Percentiles rank a stretch among this genome's conserved stretches.
These are phyloP conservation scores for Triplophysa dalaica DNA, from an alignment of 2,113 vertebrate genomes.

Conservation along the genomic window DNA sequence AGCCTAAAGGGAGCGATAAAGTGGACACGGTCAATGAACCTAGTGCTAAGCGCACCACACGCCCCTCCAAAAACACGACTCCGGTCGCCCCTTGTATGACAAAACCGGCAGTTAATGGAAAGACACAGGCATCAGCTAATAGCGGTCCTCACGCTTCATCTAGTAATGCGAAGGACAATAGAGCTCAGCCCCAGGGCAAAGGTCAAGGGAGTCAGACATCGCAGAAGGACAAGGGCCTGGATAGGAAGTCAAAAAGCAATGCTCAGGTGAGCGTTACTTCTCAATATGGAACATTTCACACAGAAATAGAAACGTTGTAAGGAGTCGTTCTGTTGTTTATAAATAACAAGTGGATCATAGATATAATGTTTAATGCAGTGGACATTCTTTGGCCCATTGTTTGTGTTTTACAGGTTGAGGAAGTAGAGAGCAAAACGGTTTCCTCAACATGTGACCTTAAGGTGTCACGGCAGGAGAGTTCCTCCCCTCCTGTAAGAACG, in stretches of 20 bases:
- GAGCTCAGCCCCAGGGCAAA: constrained; percentile 29
- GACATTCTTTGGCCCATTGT: not conserved
- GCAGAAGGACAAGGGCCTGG: constrained; percentile 26
- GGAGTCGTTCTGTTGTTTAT: too few relatives aligned
- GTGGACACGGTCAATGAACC: constrained; percentile 68
- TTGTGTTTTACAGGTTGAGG: constrained; percentile 42
- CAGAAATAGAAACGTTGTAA: too few relatives aligned
- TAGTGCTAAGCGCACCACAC: constrained; percentile 63
- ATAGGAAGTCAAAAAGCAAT: constrained; percentile 39
- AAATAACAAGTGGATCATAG: too few relatives aligned
- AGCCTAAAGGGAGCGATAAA: constrained; percentile 26
- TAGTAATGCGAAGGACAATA: constrained; percentile 49
- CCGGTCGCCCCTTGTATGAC: constrained; percentile 12
- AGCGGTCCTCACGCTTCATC: constrained; percentile 42
- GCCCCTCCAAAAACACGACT: constrained; percentile 49
- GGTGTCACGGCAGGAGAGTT: not conserved
- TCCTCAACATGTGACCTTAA: constrained; percentile 12
- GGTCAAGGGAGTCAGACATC: constrained; percentile 33
- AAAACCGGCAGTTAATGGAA: constrained; percentile 40
- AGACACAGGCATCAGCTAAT: constrained; percentile 43
- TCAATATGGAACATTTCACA: not conserved
- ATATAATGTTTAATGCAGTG: too few relatives aligned
- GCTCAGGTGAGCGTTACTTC: constrained; percentile 60
- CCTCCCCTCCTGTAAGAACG: not conserved
- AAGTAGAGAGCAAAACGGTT: constrained; percentile 11